These are phyloP conservation scores for Diplazon laetatorius DNA, from an alignment of 2,888 invertebrate species.

Conservation along the genomic window DNA sequence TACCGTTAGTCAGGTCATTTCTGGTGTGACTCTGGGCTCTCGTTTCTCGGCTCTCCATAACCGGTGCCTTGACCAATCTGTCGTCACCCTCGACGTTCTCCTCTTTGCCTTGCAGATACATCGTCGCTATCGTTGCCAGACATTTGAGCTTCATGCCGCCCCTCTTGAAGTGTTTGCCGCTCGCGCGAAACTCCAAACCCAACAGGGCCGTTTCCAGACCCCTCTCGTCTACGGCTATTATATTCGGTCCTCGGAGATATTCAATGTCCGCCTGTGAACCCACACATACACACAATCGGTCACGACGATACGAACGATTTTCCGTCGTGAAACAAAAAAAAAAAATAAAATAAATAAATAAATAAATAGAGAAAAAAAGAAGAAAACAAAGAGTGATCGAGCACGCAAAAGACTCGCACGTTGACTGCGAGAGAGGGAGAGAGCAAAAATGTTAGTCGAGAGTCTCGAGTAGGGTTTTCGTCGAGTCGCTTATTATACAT, in stretches of 20 bases:
- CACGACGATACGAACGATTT: slow-evolving; percentile 16
- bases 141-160: slow-evolving; percentile 95
- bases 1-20: slow-evolving; percentile 69
- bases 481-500: slow-evolving; percentile 50
- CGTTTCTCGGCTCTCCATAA: slow-evolving; percentile 78
- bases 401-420: too few relatives aligned
- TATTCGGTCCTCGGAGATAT: slow-evolving; percentile 81
- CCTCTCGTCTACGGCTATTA: slow-evolving; percentile 83
- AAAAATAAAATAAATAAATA: background rate
- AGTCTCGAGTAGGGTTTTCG: slow-evolving; percentile 24
- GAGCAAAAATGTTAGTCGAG: background rate
- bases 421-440: background rate
- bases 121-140: slow-evolving; percentile 92
- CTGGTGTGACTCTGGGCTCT: slow-evolving; percentile 78
- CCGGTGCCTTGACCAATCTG: slow-evolving; percentile 81
- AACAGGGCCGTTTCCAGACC: slow-evolving; percentile 90
- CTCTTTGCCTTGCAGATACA: slow-evolving; percentile 93
- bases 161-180: slow-evolving; percentile 90
- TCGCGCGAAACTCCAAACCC: slow-evolving; percentile 91
- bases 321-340: background rate
- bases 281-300: background rate
- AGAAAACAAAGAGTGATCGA: too few relatives aligned
- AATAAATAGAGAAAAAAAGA: too few relatives aligned
- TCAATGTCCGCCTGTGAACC: slow-evolving; percentile 70
- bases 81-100: slow-evolving; percentile 91